A percentile compares a stretch with the other conserved stretches of the same genome.
Conservation (phyloP, 2,888 invertebrate genomes). For the Hirtodrosophila confusa region DNA sequence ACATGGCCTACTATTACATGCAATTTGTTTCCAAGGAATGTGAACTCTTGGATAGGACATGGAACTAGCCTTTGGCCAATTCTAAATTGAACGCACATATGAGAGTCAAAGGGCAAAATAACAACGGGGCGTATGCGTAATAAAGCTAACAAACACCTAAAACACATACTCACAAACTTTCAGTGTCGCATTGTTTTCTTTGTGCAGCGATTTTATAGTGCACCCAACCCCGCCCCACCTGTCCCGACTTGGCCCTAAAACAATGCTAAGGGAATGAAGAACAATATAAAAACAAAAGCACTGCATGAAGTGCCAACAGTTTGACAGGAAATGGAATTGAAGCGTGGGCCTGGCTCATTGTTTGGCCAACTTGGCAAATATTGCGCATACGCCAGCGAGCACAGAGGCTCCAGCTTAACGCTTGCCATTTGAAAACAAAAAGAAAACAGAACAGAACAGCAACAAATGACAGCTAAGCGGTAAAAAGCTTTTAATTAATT, state of each 20-base stretch:
- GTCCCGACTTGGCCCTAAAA: neutral
- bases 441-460: neutral
- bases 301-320: slow-evolving; percentile 23
- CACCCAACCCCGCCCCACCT: neutral
- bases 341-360: slow-evolving; percentile 29
- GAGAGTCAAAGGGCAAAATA: slow-evolving; percentile 9
- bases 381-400: slow-evolving; percentile 46
- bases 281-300: slow-evolving; percentile 24
- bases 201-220: slow-evolving; percentile 17
- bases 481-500: slow-evolving; percentile 74
- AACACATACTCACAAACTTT: neutral
- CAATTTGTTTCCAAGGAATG: slow-evolving; percentile 10
- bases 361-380: slow-evolving; percentile 25
- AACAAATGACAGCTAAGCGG: slow-evolving; percentile 51
- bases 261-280: neutral
- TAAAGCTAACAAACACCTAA: slow-evolving; percentile 43
- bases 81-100: slow-evolving; percentile 45
- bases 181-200: slow-evolving; percentile 40
- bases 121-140: slow-evolving; percentile 58
- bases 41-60: neutral
- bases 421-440: slow-evolving; percentile 29
- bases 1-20: slow-evolving; percentile 10
- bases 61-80: slow-evolving; percentile 31
- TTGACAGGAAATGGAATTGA: slow-evolving; percentile 39
- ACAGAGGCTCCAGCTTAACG: slow-evolving; percentile 21